phyloP scores from a whole-genome alignment of 64 coral and sea anemone species.

The Montipora foliosa region DNA sequence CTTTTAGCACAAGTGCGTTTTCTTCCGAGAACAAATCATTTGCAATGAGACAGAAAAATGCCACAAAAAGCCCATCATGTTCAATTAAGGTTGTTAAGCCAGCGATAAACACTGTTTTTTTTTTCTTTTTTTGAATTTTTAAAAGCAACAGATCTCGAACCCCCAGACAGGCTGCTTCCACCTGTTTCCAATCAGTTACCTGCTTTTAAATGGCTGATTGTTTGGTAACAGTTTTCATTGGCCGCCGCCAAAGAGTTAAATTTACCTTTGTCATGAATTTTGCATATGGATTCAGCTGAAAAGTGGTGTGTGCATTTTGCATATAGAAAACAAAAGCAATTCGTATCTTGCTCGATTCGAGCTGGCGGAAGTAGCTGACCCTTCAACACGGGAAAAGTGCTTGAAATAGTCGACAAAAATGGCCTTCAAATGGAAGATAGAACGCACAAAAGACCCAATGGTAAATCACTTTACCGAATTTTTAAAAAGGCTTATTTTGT shows the following conservation, averaged over 20 bases:
- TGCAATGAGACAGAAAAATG: no score
- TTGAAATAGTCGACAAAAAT: neutral
- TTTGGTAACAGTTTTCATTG: neutral
- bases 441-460: slow-evolving; percentile 5
- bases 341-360: neutral
- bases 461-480: neutral
- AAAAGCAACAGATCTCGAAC: no score
- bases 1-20: no score
- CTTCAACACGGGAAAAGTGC: neutral
- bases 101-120: no score
- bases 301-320: neutral
- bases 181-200: neutral
- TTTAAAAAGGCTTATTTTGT: neutral
- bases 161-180: neutral
- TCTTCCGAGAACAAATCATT: no score
- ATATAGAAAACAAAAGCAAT: slow-evolving; percentile 28
- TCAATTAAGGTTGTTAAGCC: no score
- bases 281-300: neutral
- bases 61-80: no score
- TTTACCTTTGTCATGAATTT: slow-evolving; percentile 3
- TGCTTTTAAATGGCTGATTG: neutral
- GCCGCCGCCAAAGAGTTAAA: neutral
- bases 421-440: neutral
- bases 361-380: neutral
- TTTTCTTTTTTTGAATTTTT: no score